Percentiles rank a stretch among this genome's conserved stretches.
Evolutionary conservation across 1,140 invertebrate species (phyloP).

Genomic region (Onthophagus taurus): DNA sequence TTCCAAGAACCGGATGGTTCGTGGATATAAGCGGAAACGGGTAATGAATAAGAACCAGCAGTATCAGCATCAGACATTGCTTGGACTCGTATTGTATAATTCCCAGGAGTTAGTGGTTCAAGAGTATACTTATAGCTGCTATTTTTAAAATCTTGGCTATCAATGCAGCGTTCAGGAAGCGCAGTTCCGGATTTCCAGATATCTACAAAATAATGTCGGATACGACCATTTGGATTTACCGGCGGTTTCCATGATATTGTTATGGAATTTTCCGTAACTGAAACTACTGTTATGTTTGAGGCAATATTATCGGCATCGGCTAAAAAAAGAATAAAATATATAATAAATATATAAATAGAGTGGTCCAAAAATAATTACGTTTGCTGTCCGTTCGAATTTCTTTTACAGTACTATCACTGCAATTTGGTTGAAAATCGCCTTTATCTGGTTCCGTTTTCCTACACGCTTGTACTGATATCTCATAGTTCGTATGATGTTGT

Average conservation of each 20-base stretch:
- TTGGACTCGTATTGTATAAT: conserved; percentile 70
- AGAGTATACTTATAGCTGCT: conserved; percentile 36
- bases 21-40: conserved; percentile 55
- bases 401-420: conserved; percentile 26
- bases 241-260: conserved; percentile 70
- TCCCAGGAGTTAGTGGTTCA: conserved; percentile 62
- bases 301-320: conserved; percentile 53
- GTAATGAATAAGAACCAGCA: conserved; percentile 56
- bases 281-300: conserved; percentile 38
- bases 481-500: conserved; percentile 63
- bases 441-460: conserved; percentile 40
- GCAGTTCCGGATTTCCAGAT: no score
- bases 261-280: conserved; percentile 39
- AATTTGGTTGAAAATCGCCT: conserved; percentile 7
- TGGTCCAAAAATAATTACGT: conserved; percentile 20
- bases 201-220: conserved; percentile 74
- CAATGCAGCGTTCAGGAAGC: conserved; percentile 54
- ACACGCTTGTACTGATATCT: conserved; percentile 62
- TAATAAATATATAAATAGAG: not conserved
- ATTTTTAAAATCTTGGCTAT: conserved; percentile 38
- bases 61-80: conserved; percentile 69
- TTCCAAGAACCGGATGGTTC: conserved; percentile 23
- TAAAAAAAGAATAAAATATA: conserved; percentile 25
- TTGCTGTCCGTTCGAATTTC: conserved; percentile 23
- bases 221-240: conserved; percentile 71